A percentile compares a stretch with the other conserved stretches of the same genome.
phyloP scores from a whole-genome alignment of 2,888 invertebrate genomes.

The Criorhina ranunculi region DNA sequence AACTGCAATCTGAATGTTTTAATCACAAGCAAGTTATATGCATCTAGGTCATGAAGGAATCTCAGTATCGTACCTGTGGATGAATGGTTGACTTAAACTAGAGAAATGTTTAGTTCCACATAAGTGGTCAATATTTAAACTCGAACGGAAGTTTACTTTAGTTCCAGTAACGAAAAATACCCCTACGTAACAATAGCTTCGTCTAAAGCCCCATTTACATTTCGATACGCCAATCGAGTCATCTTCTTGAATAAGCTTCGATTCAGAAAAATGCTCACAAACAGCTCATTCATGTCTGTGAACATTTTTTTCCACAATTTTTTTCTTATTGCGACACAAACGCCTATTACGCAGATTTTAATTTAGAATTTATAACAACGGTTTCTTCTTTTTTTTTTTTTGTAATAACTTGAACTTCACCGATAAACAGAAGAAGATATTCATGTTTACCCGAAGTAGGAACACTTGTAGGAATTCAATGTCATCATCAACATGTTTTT shows the following conservation, averaged over 20 bases:
- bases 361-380: slow-evolving; percentile 6
- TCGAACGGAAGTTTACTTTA: too few species aligned
- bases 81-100: too few species aligned
- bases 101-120: too few species aligned
- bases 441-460: slow-evolving; percentile 3
- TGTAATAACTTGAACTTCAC: slow-evolving; percentile 8
- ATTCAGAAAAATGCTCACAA: slow-evolving; percentile 1
- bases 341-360: slow-evolving; percentile 15
- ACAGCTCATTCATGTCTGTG: neutral
- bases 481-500: slow-evolving; percentile 23
- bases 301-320: neutral
- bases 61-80: too few species aligned
- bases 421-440: neutral
- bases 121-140: too few species aligned
- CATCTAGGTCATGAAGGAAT: too few species aligned
- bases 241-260: neutral
- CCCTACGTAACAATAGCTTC: neutral
- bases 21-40: too few species aligned
- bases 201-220: neutral
- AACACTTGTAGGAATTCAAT: slow-evolving; percentile 7
- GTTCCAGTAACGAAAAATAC: neutral
- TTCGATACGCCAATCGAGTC: neutral
- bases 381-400: neutral
- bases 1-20: too few species aligned
- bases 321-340: neutral